A percentile compares a stretch with the other conserved stretches of the same genome.
phyloP scores from a whole-genome alignment of 1,140 invertebrate species.

The Cherax destructor region DNA sequence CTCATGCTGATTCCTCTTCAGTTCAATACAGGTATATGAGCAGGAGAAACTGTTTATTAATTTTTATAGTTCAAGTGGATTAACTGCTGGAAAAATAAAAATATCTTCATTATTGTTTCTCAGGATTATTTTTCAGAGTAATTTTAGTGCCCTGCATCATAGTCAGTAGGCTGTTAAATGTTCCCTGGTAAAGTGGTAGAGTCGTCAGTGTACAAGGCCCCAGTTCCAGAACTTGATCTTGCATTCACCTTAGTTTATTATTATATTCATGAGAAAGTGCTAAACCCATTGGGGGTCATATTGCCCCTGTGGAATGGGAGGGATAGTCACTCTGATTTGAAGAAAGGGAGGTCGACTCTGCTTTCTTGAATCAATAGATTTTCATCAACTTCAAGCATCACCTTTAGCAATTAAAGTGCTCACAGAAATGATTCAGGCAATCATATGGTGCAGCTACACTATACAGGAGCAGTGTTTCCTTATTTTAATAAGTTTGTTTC shows the following conservation, averaged over 20 bases:
- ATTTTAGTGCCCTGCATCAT: conserved; percentile 46
- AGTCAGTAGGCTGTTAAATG: conserved; percentile 43
- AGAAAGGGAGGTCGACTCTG: no score
- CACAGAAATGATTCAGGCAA: conserved; percentile 43
- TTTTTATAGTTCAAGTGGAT: conserved; percentile 40
- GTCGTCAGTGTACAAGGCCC: conserved; percentile 19
- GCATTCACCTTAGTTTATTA: conserved; percentile 16
- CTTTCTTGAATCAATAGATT: no score
- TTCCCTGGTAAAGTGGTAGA: conserved; percentile 36
- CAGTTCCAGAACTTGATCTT: conserved; percentile 6
- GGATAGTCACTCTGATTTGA: no score
- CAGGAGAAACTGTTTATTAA: neutral
- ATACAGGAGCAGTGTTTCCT: conserved; percentile 5
- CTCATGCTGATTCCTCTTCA: conserved; percentile 10
- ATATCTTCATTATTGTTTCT: conserved; percentile 21
- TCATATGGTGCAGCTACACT: conserved; percentile 31
- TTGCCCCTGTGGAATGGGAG: no score
- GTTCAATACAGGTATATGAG: neutral
- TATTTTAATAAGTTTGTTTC: neutral
- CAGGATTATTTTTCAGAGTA: conserved; percentile 35
- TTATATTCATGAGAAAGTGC: no score
- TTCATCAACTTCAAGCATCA: no score
- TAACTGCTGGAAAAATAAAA: conserved; percentile 17
- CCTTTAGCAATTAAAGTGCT: neutral
- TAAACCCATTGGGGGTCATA: no score